Percentiles rank a stretch among this genome's conserved stretches.
Conservation (phyloP, 2,797 vertebrate species). For the Lepidocolaptes lacrymiger region DNA sequence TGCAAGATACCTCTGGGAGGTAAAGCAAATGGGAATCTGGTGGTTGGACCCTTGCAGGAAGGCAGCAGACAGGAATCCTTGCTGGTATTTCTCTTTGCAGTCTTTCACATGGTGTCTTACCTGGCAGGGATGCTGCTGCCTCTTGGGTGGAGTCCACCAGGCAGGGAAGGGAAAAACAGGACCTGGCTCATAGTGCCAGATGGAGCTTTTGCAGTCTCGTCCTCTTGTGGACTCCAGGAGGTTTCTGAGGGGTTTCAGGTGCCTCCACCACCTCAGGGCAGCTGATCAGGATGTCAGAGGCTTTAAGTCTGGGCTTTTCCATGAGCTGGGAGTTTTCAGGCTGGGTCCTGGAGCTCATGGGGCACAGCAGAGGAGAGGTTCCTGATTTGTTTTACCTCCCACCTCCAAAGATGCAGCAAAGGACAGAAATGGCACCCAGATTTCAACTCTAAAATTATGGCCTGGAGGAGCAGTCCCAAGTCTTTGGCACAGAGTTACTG, state of each 20-base stretch:
- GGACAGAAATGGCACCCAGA: background rate
- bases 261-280: background rate
- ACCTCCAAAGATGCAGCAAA: background rate
- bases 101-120: background rate
- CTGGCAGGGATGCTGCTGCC: background rate
- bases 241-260: background rate
- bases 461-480: no score
- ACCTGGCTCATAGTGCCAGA: background rate
- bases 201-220: background rate
- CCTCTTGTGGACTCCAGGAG: background rate
- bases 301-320: background rate
- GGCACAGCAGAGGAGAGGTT: background rate
- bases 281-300: background rate
- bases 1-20: accelerated
- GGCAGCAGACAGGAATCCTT: background rate
- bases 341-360: accelerated
- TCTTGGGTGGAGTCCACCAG: no score
- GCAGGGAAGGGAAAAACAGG: background rate
- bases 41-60: background rate
- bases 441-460: background rate
- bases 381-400: background rate
- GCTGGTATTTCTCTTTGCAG: background rate
- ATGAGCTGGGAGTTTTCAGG: background rate
- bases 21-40: accelerated
- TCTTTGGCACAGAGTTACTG: no score